phyloP scores from a whole-genome alignment of 2,888 invertebrate species.

The Mythimna ferrago region DNA sequence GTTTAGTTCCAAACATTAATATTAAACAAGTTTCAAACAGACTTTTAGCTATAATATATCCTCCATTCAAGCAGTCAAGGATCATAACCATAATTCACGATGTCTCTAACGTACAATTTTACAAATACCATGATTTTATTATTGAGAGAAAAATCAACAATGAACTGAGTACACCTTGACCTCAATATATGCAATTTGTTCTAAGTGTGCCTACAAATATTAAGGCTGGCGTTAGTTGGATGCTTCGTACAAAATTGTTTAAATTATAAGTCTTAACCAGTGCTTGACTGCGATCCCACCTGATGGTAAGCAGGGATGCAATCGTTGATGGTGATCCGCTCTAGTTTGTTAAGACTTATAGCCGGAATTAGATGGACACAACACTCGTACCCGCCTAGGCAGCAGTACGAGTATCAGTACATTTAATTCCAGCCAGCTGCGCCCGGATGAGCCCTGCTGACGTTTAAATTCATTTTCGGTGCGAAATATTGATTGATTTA shows the following conservation, averaged over 20 bases:
- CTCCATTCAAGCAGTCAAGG: conserved; percentile 27
- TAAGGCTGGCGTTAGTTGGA: conserved; percentile 16
- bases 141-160: conserved; percentile 56
- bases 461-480: too few relatives aligned
- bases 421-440: too few relatives aligned
- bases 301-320: too few relatives aligned
- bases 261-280: not conserved
- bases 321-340: too few relatives aligned
- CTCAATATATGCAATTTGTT: conserved; percentile 49
- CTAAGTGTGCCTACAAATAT: conserved; percentile 47
- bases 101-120: conserved; percentile 42
- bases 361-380: too few relatives aligned
- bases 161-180: conserved; percentile 55
- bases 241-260: conserved; percentile 7
- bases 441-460: too few relatives aligned
- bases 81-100: conserved; percentile 32
- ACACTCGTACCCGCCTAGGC: too few relatives aligned
- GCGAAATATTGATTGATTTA: too few relatives aligned
- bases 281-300: too few relatives aligned
- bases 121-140: conserved; percentile 45
- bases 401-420: too few relatives aligned
- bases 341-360: too few relatives aligned
- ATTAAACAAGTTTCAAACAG: not conserved
- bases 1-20: not conserved
- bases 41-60: conserved; percentile 8